These are phyloP conservation scores for Andricus curvator DNA, from an alignment of 2,888 invertebrate genomes.

Conservation along the genomic window DNA sequence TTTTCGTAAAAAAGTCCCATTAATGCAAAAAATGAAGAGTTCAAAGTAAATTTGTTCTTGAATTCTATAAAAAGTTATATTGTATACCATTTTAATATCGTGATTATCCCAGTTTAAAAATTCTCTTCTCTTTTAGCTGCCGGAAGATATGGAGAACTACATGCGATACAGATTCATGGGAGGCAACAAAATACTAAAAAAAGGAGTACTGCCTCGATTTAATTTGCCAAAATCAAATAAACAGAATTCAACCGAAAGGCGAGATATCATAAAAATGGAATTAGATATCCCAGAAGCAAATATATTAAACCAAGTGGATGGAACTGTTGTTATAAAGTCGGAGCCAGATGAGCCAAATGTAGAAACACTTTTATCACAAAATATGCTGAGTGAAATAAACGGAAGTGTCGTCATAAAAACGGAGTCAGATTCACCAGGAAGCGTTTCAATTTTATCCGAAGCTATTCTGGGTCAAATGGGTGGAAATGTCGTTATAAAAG, in stretches of 20 bases:
- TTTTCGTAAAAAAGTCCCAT: too few relatives aligned
- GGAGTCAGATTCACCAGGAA: background rate
- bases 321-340: background rate
- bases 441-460: background rate
- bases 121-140: conserved; percentile 2
- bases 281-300: background rate
- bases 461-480: background rate
- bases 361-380: background rate
- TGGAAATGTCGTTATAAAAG: background rate
- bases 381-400: background rate
- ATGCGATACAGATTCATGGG: conserved; percentile 30
- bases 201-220: conserved; percentile 21
- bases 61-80: too few relatives aligned
- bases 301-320: background rate
- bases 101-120: background rate
- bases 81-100: too few relatives aligned
- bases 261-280: background rate
- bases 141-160: conserved; percentile 40
- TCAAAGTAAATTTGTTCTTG: too few relatives aligned
- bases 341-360: background rate
- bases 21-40: too few relatives aligned
- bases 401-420: background rate
- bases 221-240: background rate
- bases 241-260: background rate
- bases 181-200: conserved; percentile 24